Evolutionary conservation across 2,888 invertebrate genomes (phyloP), one percentile per base, ranked within the genome.

Genomic region (Lucinisca nassula): DNA sequence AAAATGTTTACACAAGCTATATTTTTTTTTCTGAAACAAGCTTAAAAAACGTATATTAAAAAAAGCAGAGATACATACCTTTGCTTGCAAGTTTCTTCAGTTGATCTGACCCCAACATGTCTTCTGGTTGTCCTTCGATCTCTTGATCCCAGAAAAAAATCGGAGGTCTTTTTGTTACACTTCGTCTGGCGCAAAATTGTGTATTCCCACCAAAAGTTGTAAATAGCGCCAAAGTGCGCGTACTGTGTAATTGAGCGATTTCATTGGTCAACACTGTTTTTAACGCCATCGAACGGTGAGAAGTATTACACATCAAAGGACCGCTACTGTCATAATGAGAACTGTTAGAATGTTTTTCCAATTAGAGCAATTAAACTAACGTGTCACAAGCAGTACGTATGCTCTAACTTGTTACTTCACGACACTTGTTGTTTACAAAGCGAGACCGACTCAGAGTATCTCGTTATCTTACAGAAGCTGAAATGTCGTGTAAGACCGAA

Each of bases 201-300:
- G 80, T 55, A 84, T 88, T 92, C 92, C 90, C 91, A 90, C 90
- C 91, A 90, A 92, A 92, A 87, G 87, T 92, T 82, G 88, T 91
- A 92, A 89, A 88, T 80, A 79, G 91, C 93, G 93, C 93, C 90
- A 90, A 87, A 81, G 61, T 30, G 58, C 58, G 58, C 58, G 32
- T 79, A 77, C 80, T 78, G 61, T 24, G 17, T 40, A 51, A 40
- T 67, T 81, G 75, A 32, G 61, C 32, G n/a, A 79, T 79, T 67
- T 85, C 88, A 92, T 92, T 92, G 92, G 92, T 37, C 79, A 77
- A 72, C n/a, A 74, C 35, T 40, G 21, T n/a, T 73, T 38, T 12
- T 45, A 58, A 83, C 81, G 90, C 84, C 90, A 88, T 85, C 90
- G 85, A 58, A 24, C 77, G 86, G 79, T 45, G 14, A 4, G 24